A percentile compares a stretch with the other conserved stretches of the same genome.
Conservation (phyloP, 2,113 vertebrate species). For the Bubalus kerabau region DNA sequence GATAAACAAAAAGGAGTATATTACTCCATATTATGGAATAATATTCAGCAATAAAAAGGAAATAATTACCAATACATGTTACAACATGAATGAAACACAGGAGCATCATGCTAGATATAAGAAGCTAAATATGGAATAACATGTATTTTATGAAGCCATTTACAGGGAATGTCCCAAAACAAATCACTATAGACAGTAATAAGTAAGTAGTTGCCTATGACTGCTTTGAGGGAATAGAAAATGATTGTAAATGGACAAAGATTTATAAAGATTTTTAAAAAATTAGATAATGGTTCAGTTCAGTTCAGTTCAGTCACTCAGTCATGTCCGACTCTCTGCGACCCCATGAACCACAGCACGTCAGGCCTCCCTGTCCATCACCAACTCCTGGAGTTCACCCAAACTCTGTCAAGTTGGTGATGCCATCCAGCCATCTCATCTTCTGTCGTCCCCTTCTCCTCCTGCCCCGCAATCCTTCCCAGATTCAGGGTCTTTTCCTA, state of each 20-base stretch:
- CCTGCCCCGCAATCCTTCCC: too few relatives aligned
- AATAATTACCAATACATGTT: neutral
- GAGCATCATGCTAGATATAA: neutral
- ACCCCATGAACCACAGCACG: too few relatives aligned
- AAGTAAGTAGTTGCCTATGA: neutral
- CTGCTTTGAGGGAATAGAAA: neutral
- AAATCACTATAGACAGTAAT: neutral
- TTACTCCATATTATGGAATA: neutral
- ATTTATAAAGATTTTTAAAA: neutral
- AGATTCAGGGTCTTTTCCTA: too few relatives aligned
- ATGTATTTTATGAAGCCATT: neutral
- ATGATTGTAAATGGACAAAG: neutral
- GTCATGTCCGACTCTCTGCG: rapidly evolving
- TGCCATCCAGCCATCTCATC: too few relatives aligned
- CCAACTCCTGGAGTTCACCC: too few relatives aligned
- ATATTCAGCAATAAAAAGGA: neutral
- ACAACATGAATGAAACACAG: neutral
- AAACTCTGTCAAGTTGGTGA: too few relatives aligned
- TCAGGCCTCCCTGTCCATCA: too few relatives aligned
- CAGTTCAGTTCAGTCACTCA: rapidly evolving
- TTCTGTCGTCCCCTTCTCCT: rapidly evolving
- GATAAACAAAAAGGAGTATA: neutral
- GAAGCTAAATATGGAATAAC: neutral
- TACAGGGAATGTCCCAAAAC: neutral
- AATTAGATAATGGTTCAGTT: neutral